phyloP scores from a whole-genome alignment of 1,140 invertebrate species.

The Colletes gigas region DNA sequence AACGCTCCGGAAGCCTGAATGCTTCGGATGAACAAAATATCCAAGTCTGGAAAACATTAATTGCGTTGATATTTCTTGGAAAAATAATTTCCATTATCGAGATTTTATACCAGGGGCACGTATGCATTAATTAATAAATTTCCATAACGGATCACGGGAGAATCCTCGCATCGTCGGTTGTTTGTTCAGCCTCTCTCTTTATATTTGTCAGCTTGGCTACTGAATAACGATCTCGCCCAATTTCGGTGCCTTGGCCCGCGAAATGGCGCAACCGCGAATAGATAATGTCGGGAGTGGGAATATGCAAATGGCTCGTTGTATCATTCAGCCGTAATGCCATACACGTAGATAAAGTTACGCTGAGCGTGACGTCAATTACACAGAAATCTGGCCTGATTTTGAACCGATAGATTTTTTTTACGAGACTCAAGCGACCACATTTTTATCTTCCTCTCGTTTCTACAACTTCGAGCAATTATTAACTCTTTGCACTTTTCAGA shows the following conservation, averaged over 20 bases:
- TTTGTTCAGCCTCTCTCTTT: conserved; percentile 49
- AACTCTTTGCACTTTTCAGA: no score
- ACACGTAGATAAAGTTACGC: conserved; percentile 50
- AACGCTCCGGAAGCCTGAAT: no score
- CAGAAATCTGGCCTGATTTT: conserved; percentile 13
- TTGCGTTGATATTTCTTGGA: background rate
- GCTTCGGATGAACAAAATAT: no score
- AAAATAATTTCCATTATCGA: conserved; percentile 31
- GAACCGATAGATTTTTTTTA: background rate
- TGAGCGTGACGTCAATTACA: conserved; percentile 55
- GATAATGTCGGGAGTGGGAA: conserved; percentile 51
- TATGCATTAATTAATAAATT: conserved; percentile 24
- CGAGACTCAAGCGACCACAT: no score
- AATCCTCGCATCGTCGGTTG: conserved; percentile 16
- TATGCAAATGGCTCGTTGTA: conserved; percentile 51
- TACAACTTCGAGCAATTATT: no score
- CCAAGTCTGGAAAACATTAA: background rate
- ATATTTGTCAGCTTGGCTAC: conserved; percentile 56
- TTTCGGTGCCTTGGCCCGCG: conserved; percentile 48
- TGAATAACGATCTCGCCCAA: conserved; percentile 63
- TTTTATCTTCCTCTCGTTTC: no score
- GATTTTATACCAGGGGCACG: background rate
- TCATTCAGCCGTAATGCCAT: conserved; percentile 50
- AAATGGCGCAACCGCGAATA: conserved; percentile 57
- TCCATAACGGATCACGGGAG: conserved; percentile 10